Percentiles rank a stretch among this genome's conserved stretches.
Evolutionary conservation across 2,797 vertebrate genomes (phyloP).

Genomic region (Halcyon smyrnensis): DNA sequence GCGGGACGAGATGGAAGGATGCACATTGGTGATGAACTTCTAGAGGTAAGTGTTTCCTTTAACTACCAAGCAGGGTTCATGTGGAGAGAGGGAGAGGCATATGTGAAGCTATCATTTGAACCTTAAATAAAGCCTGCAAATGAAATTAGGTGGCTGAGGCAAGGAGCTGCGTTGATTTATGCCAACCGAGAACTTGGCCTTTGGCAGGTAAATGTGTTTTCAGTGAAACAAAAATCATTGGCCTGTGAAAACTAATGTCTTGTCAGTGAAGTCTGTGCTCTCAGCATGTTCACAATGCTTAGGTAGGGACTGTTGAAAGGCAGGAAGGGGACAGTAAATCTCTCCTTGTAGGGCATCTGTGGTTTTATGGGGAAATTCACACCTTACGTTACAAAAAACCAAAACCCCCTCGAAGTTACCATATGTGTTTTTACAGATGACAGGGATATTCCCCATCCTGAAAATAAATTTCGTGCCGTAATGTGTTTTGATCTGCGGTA

Average conservation of each 20-base stretch:
- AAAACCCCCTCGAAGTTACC: slow-evolving; percentile 14
- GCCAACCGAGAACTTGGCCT: slow-evolving; percentile 54
- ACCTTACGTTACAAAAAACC: background rate
- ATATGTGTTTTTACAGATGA: slow-evolving; percentile 62
- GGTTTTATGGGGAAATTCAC: slow-evolving; percentile 59
- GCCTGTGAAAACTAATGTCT: slow-evolving; percentile 61
- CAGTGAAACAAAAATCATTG: slow-evolving; percentile 46
- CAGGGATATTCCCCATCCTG: slow-evolving; percentile 22
- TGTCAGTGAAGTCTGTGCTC: slow-evolving; percentile 52
- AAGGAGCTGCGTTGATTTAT: slow-evolving; percentile 37
- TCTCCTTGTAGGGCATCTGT: slow-evolving; percentile 13
- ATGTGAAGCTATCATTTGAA: background rate
- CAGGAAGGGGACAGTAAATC: slow-evolving; percentile 56
- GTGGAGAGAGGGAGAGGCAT: background rate
- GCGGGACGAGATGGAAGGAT: slow-evolving; percentile 88
- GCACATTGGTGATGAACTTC: slow-evolving; percentile 89
- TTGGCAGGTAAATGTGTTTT: slow-evolving; percentile 66
- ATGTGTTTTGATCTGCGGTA: slow-evolving; percentile 21
- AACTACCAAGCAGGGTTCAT: background rate
- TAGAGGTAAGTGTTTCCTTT: slow-evolving; percentile 84
- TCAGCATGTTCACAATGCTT: slow-evolving; percentile 47
- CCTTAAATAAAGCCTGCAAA: slow-evolving; percentile 21
- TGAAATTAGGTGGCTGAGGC: slow-evolving; percentile 17
- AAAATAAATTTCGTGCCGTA: background rate
- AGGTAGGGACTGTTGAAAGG: slow-evolving; percentile 47